Evolutionary conservation across 2,113 vertebrate genomes (phyloP).

Genomic region (Eclectus roratus): DNA sequence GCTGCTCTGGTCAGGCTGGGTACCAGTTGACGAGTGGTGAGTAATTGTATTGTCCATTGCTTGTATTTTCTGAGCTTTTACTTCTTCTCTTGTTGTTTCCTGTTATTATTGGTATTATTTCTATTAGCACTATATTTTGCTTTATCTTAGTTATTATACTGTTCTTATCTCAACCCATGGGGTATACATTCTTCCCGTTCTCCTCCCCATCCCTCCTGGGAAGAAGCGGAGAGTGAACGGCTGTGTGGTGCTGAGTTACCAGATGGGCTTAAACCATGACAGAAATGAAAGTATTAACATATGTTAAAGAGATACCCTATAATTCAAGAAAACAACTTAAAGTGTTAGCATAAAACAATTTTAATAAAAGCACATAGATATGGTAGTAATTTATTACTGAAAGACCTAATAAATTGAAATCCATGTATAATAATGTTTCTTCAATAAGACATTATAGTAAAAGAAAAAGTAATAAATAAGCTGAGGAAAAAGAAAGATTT

Average conservation of each 20-base stretch:
- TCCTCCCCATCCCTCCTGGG: background rate
- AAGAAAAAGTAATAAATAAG: background rate
- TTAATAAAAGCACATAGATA: background rate
- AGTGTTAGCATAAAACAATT: background rate
- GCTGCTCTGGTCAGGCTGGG: background rate
- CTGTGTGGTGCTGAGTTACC: background rate
- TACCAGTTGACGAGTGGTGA: background rate
- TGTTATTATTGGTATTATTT: background rate
- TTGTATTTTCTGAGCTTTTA: background rate
- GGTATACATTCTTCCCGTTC: background rate
- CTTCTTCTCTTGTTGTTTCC: background rate
- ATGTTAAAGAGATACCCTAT: rapidly evolving
- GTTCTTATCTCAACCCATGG: background rate
- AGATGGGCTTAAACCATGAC: background rate
- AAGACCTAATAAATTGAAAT: background rate
- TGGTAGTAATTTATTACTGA: background rate
- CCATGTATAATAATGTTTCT: background rate
- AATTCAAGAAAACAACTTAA: background rate
- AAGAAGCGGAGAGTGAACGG: background rate
- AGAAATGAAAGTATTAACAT: background rate
- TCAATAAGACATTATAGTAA: background rate
- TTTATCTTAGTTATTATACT: background rate
- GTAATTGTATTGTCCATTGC: background rate
- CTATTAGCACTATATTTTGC: background rate
- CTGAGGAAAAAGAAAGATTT: background rate